Evolutionary conservation across 2,113 vertebrate genomes (phyloP), one percentile per base, ranked within the genome.

Genomic region (Heterocephalus glaber): DNA sequence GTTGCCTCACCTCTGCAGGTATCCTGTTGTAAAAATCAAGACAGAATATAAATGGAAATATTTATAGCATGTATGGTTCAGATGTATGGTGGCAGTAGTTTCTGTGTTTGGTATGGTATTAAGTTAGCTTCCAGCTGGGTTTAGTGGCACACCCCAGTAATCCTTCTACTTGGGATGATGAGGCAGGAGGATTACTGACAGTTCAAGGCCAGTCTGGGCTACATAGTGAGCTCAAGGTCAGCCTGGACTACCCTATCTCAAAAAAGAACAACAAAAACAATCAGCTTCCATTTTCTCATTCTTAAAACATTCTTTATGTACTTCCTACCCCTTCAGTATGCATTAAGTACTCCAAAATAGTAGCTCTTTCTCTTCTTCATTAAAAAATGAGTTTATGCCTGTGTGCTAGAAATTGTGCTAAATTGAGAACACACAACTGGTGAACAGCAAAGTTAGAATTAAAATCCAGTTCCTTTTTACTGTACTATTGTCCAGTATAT

Each of bases 371-470:
- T 47, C 22, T 86, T 82, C 13, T 49, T 83, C 33, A n/a, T 81
- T 26, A 86, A 85, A 91, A 65, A 80, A 56, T 54, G 35, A 26
- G 20, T 70, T 56, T 72, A 72, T 58, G 47, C 80, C 2, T 61
- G 14, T 90, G 54, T 82, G 44, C 49, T 76, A 35, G 24, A 85
- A 5, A 41, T 28, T 68, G 19, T 63, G 19, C 6, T 72, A 63
- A 89, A 83, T 74, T 61, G 89, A 86, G 88, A 84, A 33, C 28
- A 68, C 12, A 60, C 16, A 80, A 26, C 22, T 81, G 60, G 17
- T 95, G 72, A 66, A 33, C 16, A 60, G 30, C n/a, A 89, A 33
- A 88, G 52, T 81, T 74, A 82, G 35, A 91, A 76, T 91, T 88
- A 33, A 95, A 44, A 94, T 87, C 19, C 20, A 61, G 14, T 3